phyloP scores from a whole-genome alignment of 2,113 vertebrate genomes.

The Halichoerus grypus region DNA sequence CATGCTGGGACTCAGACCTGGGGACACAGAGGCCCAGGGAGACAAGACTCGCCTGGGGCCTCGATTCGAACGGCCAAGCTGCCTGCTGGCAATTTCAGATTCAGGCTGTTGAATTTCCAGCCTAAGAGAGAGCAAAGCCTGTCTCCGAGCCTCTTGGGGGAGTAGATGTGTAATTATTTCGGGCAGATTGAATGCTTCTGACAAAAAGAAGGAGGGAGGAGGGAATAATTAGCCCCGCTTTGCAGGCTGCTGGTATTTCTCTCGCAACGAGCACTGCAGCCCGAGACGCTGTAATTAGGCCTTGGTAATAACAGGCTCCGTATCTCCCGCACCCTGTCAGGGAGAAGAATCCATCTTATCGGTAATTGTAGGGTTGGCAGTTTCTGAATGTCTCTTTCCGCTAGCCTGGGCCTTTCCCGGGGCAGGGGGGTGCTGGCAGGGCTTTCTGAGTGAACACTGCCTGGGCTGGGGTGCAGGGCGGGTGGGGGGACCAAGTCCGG shows the following conservation, averaged over 20 bases:
- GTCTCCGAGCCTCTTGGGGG: slow-evolving; percentile 66
- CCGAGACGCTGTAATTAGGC: slow-evolving; percentile 88
- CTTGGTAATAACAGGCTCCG: slow-evolving; percentile 86
- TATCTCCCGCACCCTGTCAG: slow-evolving; percentile 83
- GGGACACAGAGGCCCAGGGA: neutral
- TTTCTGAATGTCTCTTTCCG: slow-evolving; percentile 82
- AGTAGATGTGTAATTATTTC: slow-evolving; percentile 85
- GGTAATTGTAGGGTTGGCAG: slow-evolving; percentile 88
- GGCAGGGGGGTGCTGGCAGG: slow-evolving; percentile 65
- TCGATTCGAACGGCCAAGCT: too few relatives aligned
- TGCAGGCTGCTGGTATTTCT: slow-evolving; percentile 85
- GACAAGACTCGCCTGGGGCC: neutral
- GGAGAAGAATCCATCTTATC: slow-evolving; percentile 86
- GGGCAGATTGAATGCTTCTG: slow-evolving; percentile 83
- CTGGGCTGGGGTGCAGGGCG: neutral
- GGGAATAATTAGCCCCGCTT: slow-evolving; percentile 84
- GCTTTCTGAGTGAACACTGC: neutral
- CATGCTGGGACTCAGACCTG: rapidly evolving
- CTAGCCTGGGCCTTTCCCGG: slow-evolving; percentile 66
- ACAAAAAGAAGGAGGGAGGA: slow-evolving; percentile 68
- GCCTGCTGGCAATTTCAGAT: neutral
- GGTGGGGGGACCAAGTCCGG: rapidly evolving
- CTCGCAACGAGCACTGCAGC: slow-evolving; percentile 81
- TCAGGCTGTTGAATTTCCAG: neutral
- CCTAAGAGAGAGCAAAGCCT: slow-evolving; percentile 63